phyloP scores from a whole-genome alignment of 2,113 vertebrate genomes.

The Puffinus mauretanicus region DNA sequence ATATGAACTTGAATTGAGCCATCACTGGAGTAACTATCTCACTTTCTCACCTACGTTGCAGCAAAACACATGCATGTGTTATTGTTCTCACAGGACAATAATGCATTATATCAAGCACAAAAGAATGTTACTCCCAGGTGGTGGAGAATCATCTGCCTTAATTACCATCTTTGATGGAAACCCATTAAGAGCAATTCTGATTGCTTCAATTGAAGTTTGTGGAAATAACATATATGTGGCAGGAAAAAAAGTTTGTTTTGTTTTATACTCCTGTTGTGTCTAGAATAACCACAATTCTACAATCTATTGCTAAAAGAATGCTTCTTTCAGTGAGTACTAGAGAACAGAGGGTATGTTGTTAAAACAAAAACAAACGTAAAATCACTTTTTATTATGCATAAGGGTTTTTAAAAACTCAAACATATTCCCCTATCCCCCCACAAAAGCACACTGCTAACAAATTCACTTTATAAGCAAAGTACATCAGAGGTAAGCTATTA shows the following conservation, averaged over 20 bases:
- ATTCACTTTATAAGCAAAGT: neutral
- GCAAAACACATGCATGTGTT: neutral
- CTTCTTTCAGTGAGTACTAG: neutral
- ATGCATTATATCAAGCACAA: neutral
- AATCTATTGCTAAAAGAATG: neutral
- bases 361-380: neutral
- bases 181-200: neutral
- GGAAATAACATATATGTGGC: neutral
- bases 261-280: neutral
- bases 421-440: fast-evolving
- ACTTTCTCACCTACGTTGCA: neutral
- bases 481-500: neutral
- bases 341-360: neutral
- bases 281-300: neutral
- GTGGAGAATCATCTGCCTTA: neutral
- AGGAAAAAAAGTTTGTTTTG: neutral
- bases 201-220: constrained; percentile 32
- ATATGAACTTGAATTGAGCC: neutral
- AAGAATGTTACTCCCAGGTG: neutral
- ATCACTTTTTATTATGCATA: neutral
- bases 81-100: neutral
- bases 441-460: neutral
- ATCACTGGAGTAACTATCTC: neutral
- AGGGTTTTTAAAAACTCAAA: neutral
- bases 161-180: constrained; percentile 23